A percentile compares a stretch with the other conserved stretches of the same genome.
Conservation (phyloP, 2,888 invertebrate genomes). For the Carcina quercana region DNA sequence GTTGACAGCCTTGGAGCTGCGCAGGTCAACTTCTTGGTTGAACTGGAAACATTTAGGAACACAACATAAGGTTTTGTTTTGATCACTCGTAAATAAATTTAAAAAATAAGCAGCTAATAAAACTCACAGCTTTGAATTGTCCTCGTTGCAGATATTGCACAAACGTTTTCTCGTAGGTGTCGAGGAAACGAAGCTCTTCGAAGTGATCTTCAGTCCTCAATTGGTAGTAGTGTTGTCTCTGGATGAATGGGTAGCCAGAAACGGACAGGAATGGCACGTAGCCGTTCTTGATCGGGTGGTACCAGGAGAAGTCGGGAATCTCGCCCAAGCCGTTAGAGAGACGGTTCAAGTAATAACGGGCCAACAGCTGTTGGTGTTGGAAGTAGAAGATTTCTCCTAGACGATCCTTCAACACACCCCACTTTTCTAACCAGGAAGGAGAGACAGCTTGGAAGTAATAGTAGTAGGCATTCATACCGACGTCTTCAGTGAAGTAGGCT, state of each 20-base stretch:
- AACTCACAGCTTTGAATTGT: conserved; percentile 75
- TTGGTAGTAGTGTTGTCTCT: conserved; percentile 75
- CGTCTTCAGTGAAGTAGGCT: conserved; percentile 81
- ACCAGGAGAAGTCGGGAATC: conserved; percentile 76
- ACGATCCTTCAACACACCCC: conserved; percentile 38
- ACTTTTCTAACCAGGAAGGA: conserved; percentile 76
- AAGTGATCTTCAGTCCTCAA: conserved; percentile 62
- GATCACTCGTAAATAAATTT: too few species aligned
- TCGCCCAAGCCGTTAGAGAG: conserved; percentile 76
- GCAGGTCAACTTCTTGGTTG: conserved; percentile 44
- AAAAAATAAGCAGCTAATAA: conserved; percentile 17
- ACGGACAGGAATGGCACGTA: conserved; percentile 35
- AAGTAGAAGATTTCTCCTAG: conserved; percentile 79
- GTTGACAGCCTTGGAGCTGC: conserved; percentile 61
- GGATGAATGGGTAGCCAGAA: conserved; percentile 62
- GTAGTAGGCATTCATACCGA: conserved; percentile 80
- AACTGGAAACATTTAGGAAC: conserved; percentile 30
- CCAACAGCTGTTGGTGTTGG: conserved; percentile 78
- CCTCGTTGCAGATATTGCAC: conserved; percentile 68
- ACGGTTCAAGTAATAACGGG: conserved; percentile 82
- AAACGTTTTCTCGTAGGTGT: conserved; percentile 72
- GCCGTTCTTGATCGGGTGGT: conserved; percentile 66
- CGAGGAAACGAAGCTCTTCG: conserved; percentile 70
- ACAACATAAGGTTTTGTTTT: conserved; percentile 2
- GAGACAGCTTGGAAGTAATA: conserved; percentile 76